Evolutionary conservation across 2,113 vertebrate genomes (phyloP), one percentile per base, ranked within the genome.

Genomic region (Globicephala melas): DNA sequence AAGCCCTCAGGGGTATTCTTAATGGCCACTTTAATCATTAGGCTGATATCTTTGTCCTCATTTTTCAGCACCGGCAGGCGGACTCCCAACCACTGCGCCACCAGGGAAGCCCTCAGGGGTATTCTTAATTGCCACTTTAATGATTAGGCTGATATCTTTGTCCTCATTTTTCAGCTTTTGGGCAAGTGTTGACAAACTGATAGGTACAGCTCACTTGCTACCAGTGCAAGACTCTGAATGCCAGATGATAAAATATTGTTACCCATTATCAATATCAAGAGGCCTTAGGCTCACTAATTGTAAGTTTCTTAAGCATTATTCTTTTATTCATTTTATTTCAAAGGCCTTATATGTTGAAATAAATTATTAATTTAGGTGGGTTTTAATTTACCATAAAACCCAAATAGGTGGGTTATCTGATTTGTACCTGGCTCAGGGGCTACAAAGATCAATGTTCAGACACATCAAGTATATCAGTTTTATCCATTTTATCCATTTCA

Each of bases 261-360:
- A 36, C 28, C 25, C 73, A 47, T 55, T 86, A 44, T 74, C 25
- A 55, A 10, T 90, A 28, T 44, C 31, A n/a, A 63, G 68, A 83
- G 11, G 55, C 7, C 33, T 13, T 41, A 47, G 44, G 80, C 60
- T 71, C 33, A 53, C n/a, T 47, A 58, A 71, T 50, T 73, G 70
- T 36, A 68, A 68, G 47, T 82, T 95, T 90, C 13, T 47, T 53
- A 90, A 71, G 41, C 60, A 82, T 62, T 74, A 60, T 77, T 76
- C 15, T 33, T 71, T 63, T 58, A 87, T 60, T 96, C 28, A 74
- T 94, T 96, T 91, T 88, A 88, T 74, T 89, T 90, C 53, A 71
- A 25, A 25, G 36, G 12, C 53, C 25, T 38, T 11, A 23, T 67
- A 60, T n/a, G 53, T 94, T 90, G 74, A 71, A 62, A 38, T 65